phyloP scores from a whole-genome alignment of 2,888 invertebrate species.

The Cylindroiulus punctatus region DNA sequence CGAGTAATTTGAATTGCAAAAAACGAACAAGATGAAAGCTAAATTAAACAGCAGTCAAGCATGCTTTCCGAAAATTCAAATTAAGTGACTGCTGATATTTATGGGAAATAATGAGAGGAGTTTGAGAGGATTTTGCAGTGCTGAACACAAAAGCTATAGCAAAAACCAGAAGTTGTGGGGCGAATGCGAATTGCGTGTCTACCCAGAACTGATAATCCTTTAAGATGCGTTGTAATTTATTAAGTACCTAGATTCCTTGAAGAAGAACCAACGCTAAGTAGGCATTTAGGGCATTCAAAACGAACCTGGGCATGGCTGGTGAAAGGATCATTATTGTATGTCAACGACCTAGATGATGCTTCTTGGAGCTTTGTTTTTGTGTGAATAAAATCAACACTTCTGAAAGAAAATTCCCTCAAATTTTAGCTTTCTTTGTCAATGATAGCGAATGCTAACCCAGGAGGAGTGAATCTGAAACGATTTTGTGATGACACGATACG shows the following conservation, averaged over 20 bases:
- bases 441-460: too few relatives aligned
- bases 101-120: constrained; percentile 24
- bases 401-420: too few relatives aligned
- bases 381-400: too few relatives aligned
- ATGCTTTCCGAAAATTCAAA: constrained; percentile 43
- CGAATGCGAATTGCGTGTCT: background rate
- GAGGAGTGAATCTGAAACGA: too few relatives aligned
- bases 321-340: too few relatives aligned
- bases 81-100: constrained; percentile 47
- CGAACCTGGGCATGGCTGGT: background rate
- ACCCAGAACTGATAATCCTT: constrained; percentile 15
- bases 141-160: background rate
- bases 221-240: background rate
- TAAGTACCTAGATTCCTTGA: constrained; percentile 4
- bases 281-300: background rate
- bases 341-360: too few relatives aligned
- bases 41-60: constrained; percentile 43
- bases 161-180: background rate
- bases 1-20: constrained; percentile 28
- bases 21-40: constrained; percentile 13
- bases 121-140: background rate
- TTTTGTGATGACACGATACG: too few relatives aligned
- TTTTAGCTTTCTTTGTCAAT: too few relatives aligned
- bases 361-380: too few relatives aligned
- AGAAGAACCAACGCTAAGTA: background rate